Base-by-base conservation (phyloP, 2,113 vertebrate species). In the Lophotis ruficrista region DNA sequence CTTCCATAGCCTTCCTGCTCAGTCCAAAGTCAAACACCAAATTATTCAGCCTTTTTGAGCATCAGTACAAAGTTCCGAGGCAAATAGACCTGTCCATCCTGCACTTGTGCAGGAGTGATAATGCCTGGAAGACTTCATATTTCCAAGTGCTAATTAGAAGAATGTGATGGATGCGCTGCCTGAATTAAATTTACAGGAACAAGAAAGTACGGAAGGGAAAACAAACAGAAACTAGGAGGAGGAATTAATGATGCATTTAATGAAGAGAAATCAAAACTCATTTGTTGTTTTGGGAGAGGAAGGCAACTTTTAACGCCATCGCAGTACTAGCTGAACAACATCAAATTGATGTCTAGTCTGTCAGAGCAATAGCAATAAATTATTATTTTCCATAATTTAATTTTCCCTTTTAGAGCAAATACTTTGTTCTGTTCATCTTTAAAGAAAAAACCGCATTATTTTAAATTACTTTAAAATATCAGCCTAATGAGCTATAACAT, bases 221-320 rank as follows among this genome's bases (percentile, higher is more conserved):
- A 94, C 80, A 96, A 94, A 96, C 53, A 90, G 78, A 89, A 96
- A 96, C 48, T 17, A n/a, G 53, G 66, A 95, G 87, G 88, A 90
- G 51, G 87, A 96, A 95, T 95, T 94, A 97, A 96, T 89, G 83
- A 91, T 50, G 82, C 84, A 78, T 95, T 96, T 95, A 89, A 95
- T 80, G 83, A 82, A 81, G 89, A 90, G 96, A 96, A 95, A 82
- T 80, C 90, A 95, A 94, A 80, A 70, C 70, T 94, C 54, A 60
- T 97, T 96, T 89, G 77, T 91, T 93, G 90, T 87, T 95, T 93
- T 69, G 90, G 91, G 79, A 75, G 66, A 75, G 37, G 56, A 71
- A 82, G 57, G 85, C 61, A 75, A 61, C 79, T 93, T 94, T 50
- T 62, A 93, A 76, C 33, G 6, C 25, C 82, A 22, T 3, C 7